Conservation (phyloP, 2,113 vertebrate genomes). For the Muntiacus reevesi region DNA sequence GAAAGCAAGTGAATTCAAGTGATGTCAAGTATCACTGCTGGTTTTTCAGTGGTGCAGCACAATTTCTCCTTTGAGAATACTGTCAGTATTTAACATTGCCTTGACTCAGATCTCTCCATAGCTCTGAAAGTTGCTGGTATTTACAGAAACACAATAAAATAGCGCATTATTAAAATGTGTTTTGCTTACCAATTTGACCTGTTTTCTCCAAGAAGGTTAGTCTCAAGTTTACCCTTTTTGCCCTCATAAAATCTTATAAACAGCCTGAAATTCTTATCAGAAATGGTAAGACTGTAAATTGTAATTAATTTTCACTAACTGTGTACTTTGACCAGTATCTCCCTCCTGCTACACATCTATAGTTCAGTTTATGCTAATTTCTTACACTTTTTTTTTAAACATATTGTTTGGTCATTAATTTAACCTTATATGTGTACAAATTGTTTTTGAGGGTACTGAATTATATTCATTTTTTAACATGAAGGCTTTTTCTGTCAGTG, state of each 20-base stretch:
- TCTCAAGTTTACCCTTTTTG: background rate
- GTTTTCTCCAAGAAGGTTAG: background rate
- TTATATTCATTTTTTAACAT: background rate
- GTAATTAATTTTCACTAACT: background rate
- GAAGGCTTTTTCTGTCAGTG: background rate
- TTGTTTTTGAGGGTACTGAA: background rate
- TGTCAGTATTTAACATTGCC: background rate
- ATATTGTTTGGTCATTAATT: background rate
- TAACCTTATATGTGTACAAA: background rate
- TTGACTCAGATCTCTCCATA: background rate
- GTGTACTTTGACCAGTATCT: background rate
- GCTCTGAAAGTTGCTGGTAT: background rate
- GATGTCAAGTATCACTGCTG: slow-evolving; percentile 24
- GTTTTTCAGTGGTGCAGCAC: background rate
- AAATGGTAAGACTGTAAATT: background rate
- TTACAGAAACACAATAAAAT: background rate
- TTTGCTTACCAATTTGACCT: background rate
- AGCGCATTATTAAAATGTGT: background rate
- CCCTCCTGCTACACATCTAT: background rate
- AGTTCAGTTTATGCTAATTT: background rate
- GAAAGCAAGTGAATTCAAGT: slow-evolving; percentile 27
- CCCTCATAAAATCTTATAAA: background rate
- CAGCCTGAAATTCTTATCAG: background rate
- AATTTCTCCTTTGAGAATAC: background rate
- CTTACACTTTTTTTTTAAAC: background rate